Evolutionary conservation across 2,797 vertebrate genomes (phyloP), one percentile per base, ranked within the genome.

Genomic region (Diceros bicornis): DNA sequence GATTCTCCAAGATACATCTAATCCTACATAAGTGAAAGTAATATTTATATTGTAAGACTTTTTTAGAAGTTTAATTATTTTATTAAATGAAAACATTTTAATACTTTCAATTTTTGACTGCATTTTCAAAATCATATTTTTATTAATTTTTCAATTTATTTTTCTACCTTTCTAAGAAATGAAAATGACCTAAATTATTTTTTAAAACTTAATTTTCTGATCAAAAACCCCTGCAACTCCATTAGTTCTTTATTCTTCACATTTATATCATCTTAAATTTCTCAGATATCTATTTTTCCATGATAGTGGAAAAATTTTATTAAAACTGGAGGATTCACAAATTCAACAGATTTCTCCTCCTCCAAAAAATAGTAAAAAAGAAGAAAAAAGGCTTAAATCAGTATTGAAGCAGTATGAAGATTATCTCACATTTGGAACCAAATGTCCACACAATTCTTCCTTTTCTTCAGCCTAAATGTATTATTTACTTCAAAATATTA

Each of bases 21-120:
- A 79, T 75, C 6, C 37, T 84, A 41, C 8, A 91, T 71, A 89
- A 79, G 55, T 95, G 27, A 96, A 94, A 66, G n/a, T 75, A 61
- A 50, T 89, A 74, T 77, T 62, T 86, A 82, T 78, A 89, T 83
- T 86, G 85, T 50, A 77, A 87, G 23, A 52, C 12, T 52, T 89
- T 82, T 86, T 57, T n/a, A 14, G 23, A 93, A 52, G 32, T 72
- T 69, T 57, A 59, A n/a, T 78, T 89, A 85, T 77, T 96, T 95
- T 83, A 92, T 93, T 94, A 86, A 85, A 81, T 74, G 16, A 69
- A 87, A 95, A 91, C 59, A 91, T 96, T 95, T 87, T 25, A 78
- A 71, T 83, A 62, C 52, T 91, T 93, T 25, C 32, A 44, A 94
- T 61, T 91, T 92, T 79, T 69, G 47, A 61, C 57, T 86, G 21